phyloP scores from a whole-genome alignment of 2,888 invertebrate genomes.

The Heliconius sara region DNA sequence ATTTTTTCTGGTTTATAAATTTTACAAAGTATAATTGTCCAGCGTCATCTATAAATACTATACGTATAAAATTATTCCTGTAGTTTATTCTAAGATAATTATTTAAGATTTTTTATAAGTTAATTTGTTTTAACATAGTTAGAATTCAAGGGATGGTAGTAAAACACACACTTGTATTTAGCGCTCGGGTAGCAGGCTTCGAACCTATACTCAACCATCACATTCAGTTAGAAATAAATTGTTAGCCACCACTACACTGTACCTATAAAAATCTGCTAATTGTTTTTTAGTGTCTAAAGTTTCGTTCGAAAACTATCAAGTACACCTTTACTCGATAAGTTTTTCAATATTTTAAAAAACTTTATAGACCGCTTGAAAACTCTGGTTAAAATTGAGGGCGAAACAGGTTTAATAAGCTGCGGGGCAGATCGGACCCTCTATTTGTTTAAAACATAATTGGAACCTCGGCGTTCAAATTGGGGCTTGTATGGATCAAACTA shows the following conservation, averaged over 20 bases:
- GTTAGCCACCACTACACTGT: not conserved
- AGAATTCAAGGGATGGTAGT: too few relatives aligned
- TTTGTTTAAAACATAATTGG: slow-evolving; percentile 73
- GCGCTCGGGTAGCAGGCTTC: too few relatives aligned
- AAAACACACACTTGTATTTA: not conserved
- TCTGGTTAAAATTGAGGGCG: slow-evolving; percentile 46
- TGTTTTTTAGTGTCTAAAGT: slow-evolving; percentile 5
- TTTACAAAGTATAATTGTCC: too few relatives aligned
- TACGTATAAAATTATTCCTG: not conserved
- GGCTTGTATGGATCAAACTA: slow-evolving; percentile 66
- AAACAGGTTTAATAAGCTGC: slow-evolving; percentile 54
- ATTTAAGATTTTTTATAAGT: too few relatives aligned
- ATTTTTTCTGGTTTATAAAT: too few relatives aligned
- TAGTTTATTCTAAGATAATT: too few relatives aligned
- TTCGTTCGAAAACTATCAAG: slow-evolving; percentile 23
- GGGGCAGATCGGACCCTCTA: slow-evolving; percentile 58
- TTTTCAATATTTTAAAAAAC: slow-evolving; percentile 43
- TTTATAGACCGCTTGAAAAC: slow-evolving; percentile 40
- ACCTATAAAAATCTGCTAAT: not conserved
- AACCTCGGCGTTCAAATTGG: slow-evolving; percentile 69
- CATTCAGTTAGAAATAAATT: too few relatives aligned
- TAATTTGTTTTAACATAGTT: too few relatives aligned
- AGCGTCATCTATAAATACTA: not conserved
- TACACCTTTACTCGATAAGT: slow-evolving; percentile 36
- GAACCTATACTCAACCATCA: too few relatives aligned